These are phyloP conservation scores for Ceratotherium simum DNA, from an alignment of 2,113 vertebrate species.

Conservation along the genomic window DNA sequence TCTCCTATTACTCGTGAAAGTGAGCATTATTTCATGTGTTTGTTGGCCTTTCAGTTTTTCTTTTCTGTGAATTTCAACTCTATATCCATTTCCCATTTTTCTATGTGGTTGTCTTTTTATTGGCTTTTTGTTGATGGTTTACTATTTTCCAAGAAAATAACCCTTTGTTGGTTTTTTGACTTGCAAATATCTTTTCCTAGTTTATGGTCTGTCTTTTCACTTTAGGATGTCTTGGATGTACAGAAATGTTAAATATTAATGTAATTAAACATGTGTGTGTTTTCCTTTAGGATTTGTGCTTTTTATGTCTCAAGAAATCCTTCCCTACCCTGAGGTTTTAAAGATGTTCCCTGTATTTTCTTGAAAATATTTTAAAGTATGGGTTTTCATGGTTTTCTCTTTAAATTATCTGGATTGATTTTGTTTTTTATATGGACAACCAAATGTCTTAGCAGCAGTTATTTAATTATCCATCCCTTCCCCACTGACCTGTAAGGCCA, in stretches of 20 bases:
- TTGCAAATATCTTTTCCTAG: neutral
- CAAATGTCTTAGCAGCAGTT: neutral
- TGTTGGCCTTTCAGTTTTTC: neutral
- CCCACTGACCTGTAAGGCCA: neutral
- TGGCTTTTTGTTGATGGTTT: neutral
- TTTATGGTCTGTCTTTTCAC: neutral
- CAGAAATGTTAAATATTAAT: conserved; percentile 17
- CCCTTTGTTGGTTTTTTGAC: neutral
- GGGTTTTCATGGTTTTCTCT: neutral
- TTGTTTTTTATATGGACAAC: conserved; percentile 19
- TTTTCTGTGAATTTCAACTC: conserved; percentile 30
- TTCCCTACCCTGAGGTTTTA: neutral
- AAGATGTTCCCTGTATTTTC: neutral
- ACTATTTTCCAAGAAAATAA: neutral
- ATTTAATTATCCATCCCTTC: neutral
- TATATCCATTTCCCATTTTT: neutral
- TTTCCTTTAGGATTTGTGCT: neutral
- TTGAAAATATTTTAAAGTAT: conserved; percentile 20
- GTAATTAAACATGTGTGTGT: neutral
- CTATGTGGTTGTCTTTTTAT: neutral
- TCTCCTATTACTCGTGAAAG: neutral
- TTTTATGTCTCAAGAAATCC: conserved; percentile 5
- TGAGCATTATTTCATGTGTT: neutral
- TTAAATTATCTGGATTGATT: neutral
- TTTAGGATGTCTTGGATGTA: neutral